Conservation (phyloP, 2,888 invertebrate species). For the Boloria selene region DNA sequence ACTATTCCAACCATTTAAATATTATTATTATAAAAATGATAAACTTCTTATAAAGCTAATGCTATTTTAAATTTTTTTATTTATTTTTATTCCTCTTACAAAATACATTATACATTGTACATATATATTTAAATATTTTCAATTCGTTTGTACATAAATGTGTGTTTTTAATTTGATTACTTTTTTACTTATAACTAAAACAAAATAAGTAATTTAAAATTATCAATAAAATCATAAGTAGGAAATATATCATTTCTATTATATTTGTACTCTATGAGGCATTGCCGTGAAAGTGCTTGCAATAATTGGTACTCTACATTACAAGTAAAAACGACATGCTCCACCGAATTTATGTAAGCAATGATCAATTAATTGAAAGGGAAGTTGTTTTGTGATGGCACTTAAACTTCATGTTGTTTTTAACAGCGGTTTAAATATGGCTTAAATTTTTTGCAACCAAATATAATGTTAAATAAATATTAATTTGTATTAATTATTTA, state of each 20-base stretch:
- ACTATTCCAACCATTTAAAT: no score
- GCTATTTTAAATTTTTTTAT: no score
- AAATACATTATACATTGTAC: no score
- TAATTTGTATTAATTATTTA: no score
- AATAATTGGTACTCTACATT: slow-evolving; percentile 7
- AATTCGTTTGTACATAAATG: neutral
- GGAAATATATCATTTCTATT: neutral
- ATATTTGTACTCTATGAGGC: neutral
- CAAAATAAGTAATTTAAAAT: no score
- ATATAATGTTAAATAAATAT: no score
- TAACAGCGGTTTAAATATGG: neutral
- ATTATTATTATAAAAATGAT: no score
- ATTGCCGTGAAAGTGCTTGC: slow-evolving; percentile 9
- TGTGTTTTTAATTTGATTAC: no score
- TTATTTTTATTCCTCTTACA: neutral
- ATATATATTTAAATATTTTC: neutral
- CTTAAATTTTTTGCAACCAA: no score
- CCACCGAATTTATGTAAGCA: slow-evolving; percentile 8
- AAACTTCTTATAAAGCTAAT: no score
- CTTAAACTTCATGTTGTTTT: neutral
- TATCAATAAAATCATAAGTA: neutral
- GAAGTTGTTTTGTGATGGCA: neutral
- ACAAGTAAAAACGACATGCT: neutral
- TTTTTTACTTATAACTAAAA: no score
- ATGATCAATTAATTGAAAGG: neutral